Percentiles rank a stretch among this genome's conserved stretches.
These are phyloP conservation scores for Volucella bombylans DNA, from an alignment of 2,888 invertebrate genomes.

Conservation along the genomic window DNA sequence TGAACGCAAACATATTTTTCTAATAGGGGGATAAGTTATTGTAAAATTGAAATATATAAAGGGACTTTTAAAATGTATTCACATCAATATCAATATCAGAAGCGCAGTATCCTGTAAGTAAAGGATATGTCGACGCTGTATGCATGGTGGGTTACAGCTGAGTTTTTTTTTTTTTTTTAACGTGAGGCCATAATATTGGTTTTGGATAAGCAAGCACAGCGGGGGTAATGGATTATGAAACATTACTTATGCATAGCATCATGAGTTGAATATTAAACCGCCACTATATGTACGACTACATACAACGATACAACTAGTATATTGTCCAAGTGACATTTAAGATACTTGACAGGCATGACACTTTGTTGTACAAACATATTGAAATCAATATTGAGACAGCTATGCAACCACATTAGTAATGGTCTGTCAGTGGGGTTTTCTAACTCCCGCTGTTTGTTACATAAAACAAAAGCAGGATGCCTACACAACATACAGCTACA, in stretches of 20 bases:
- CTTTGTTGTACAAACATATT: constrained; percentile 1
- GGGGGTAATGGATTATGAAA: constrained; percentile 53
- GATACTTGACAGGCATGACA: not conserved
- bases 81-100: constrained; percentile 35
- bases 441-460: constrained; percentile 4
- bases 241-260: constrained; percentile 26
- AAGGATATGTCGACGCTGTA: constrained; percentile 49
- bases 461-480: constrained; percentile 7
- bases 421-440: not conserved
- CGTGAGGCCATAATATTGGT: constrained; percentile 53
- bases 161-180: constrained; percentile 27
- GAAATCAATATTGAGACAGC: not conserved
- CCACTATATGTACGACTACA: not conserved
- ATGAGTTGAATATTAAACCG: constrained; percentile 7
- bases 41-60: constrained; percentile 45
- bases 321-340: constrained; percentile 4
- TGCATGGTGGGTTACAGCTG: constrained; percentile 22
- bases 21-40: constrained; percentile 30
- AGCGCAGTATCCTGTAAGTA: constrained; percentile 17
- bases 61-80: constrained; percentile 31
- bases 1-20: constrained; percentile 58
- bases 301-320: not conserved
- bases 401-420: not conserved
- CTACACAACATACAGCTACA: too few relatives aligned
- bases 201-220: constrained; percentile 62